These are phyloP conservation scores for Catharus minimus DNA, from an alignment of 2,113 vertebrate genomes.

Conservation along the genomic window DNA sequence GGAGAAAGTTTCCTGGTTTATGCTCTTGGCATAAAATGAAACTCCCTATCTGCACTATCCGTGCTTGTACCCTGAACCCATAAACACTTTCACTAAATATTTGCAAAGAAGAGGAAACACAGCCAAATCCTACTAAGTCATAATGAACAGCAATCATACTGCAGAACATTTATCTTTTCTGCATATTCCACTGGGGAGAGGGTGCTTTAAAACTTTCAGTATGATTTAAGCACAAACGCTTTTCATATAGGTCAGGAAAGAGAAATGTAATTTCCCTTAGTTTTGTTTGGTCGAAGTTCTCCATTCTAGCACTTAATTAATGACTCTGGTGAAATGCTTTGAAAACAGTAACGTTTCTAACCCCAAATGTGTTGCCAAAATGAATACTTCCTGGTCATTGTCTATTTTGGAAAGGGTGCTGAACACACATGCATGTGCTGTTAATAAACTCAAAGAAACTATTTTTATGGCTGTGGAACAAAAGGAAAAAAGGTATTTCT, in stretches of 20 bases:
- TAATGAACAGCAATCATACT: not conserved
- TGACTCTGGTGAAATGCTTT: slow-evolving; percentile 47
- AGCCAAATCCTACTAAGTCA: not conserved
- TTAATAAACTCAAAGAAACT: slow-evolving; percentile 42
- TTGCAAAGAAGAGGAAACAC: not conserved
- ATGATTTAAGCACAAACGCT: slow-evolving; percentile 44
- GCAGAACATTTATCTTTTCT: slow-evolving; percentile 18
- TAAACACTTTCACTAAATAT: slow-evolving; percentile 30
- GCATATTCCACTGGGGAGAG: not conserved
- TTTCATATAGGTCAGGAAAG: slow-evolving; percentile 40
- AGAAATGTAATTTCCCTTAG: slow-evolving; percentile 39
- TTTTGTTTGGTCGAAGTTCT: slow-evolving; percentile 40
- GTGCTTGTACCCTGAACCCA: not conserved
- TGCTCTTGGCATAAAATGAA: not conserved
- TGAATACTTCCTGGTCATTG: slow-evolving; percentile 40
- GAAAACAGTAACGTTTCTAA: slow-evolving; percentile 62
- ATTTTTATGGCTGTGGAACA: slow-evolving; percentile 36
- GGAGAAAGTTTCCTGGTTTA: not conserved
- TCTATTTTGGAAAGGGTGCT: slow-evolving; percentile 37
- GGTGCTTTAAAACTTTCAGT: slow-evolving; percentile 43
- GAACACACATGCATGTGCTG: not conserved
- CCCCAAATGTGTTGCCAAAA: slow-evolving; percentile 46
- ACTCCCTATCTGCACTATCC: not conserved
- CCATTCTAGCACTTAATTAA: slow-evolving; percentile 66
- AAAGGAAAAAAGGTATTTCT: slow-evolving; percentile 30